Conservation (phyloP, 2,113 vertebrate genomes). For the Sturnus vulgaris region DNA sequence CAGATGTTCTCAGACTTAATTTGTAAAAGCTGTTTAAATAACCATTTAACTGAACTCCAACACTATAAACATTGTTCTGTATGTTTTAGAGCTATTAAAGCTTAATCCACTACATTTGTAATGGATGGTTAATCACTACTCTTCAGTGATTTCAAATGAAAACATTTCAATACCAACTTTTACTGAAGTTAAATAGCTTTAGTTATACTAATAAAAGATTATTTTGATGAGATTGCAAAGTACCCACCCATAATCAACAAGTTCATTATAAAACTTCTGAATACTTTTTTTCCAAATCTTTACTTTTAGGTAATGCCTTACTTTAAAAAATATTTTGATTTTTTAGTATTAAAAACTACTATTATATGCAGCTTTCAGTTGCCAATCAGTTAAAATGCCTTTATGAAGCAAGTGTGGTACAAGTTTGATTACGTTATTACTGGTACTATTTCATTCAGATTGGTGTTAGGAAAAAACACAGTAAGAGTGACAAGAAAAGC, state of each 20-base stretch:
- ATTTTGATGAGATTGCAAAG: background rate
- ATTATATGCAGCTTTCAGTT: background rate
- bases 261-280: background rate
- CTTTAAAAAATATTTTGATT: background rate
- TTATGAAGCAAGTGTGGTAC: background rate
- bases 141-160: background rate
- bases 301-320: background rate
- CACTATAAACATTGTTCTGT: background rate
- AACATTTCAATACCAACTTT: background rate
- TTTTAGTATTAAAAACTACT: background rate
- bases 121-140: background rate
- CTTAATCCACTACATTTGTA: background rate
- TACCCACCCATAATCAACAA: background rate
- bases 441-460: background rate
- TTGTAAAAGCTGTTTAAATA: slow-evolving; percentile 47
- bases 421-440: background rate
- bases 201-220: background rate
- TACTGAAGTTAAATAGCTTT: background rate
- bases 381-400: background rate
- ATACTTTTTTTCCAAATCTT: background rate
- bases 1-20: slow-evolving; percentile 27
- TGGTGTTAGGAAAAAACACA: background rate
- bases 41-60: slow-evolving; percentile 18
- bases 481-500: background rate
- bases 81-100: background rate